phyloP scores from a whole-genome alignment of 2,888 invertebrate species.

The Scaeva pyrastri region DNA sequence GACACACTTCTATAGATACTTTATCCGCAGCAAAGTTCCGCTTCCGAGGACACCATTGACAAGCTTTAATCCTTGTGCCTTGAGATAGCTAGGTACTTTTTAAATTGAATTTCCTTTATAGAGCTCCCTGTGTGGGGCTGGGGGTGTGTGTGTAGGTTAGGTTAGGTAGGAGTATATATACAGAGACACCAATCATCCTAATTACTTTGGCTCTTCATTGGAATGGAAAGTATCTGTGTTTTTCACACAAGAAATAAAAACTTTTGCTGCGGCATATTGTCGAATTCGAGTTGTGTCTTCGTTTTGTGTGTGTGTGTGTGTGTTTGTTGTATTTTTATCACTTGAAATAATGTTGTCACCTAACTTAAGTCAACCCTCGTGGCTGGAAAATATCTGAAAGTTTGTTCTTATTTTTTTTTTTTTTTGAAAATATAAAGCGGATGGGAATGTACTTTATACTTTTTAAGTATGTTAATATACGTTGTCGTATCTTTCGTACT shows the following conservation, averaged over 20 bases:
- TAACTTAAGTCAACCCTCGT: background rate
- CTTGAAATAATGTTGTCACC: constrained; percentile 19
- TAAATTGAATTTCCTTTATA: constrained; percentile 63
- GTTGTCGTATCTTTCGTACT: constrained; percentile 26
- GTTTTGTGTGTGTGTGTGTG: background rate
- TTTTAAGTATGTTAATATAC: constrained; percentile 1
- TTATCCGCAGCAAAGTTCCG: constrained; percentile 1
- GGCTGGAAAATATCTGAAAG: constrained; percentile 28
- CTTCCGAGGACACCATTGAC: constrained; percentile 26
- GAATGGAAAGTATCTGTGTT: constrained; percentile 34
- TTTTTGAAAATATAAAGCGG: background rate
- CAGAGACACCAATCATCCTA: constrained; percentile 64
- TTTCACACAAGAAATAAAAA: constrained; percentile 21
- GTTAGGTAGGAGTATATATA: background rate
- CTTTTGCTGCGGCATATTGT: constrained; percentile 51
- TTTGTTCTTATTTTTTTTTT: no score
- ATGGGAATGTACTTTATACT: constrained; percentile 3
- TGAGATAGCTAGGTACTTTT: constrained; percentile 21
- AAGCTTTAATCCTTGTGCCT: constrained; percentile 53
- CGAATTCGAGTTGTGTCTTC: constrained; percentile 41
- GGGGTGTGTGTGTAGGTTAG: no score
- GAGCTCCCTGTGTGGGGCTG: no score
- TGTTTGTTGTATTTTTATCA: background rate
- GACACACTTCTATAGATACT: background rate
- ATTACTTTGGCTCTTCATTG: constrained; percentile 67